Base-by-base conservation (phyloP, 2,888 invertebrate species). In the Liposcelis brunnea region DNA sequence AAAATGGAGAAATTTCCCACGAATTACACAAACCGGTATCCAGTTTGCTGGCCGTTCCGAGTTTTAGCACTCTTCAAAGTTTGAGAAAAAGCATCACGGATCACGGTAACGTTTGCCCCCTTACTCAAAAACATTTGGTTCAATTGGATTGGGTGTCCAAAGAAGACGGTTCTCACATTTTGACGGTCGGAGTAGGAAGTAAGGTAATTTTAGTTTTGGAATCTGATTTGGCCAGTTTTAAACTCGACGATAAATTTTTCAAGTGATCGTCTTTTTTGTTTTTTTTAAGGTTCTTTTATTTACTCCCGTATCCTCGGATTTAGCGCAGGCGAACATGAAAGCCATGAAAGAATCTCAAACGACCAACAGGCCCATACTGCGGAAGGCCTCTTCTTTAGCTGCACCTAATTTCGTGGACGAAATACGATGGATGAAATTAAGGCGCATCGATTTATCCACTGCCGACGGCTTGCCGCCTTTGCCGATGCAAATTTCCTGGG, bases 401-500 rank as follows among this genome's bases (percentile, higher is more conserved):
- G 85, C 87, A 32, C 87, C 89, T 0, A 72, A 86, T 53, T 86
- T 86, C 58, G 79, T 85, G 2, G 91, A 93, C 57, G 90, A 91
- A 65, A 87, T 93, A 52, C 77, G 62, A 45, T 95, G 95, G 94
- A 93, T 94, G 91, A 87, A 90, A 54, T 65, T 95, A 31, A 71
- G 94, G 1, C 82, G 87, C 54, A 86, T 95, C 35, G 83, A 90
- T 54, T 61, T 97, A 11, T 78, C 80, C 50, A 93, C 95, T 0
- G 95, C 93, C 0, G 98, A 98, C 58, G 93, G 95, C 0, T 64
- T 97, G 33, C 93, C 94, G 1, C 95, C 97, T 0, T 64, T 98
- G 42, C 98, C 98, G 0, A 97, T 97, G 86, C 93, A 95, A 61
- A 85, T 97, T 55, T 93, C 93, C 2, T 99, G 98, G 97, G 94